Conservation (phyloP, 2,113 vertebrate species). For the Tonatia bakeri region DNA sequence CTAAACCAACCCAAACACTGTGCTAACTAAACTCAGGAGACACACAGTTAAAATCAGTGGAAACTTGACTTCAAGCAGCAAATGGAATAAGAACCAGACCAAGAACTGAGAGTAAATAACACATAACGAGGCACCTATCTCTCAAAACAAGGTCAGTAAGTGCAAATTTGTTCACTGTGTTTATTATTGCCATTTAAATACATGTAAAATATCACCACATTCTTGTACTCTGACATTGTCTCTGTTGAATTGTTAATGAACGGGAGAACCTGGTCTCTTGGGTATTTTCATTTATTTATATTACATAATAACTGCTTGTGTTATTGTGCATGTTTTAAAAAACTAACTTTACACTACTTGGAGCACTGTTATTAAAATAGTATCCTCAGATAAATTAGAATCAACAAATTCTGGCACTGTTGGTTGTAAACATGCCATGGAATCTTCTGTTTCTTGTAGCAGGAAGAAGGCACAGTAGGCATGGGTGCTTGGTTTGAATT, state of each 20-base stretch:
- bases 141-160: too few relatives aligned
- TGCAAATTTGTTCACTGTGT: background rate
- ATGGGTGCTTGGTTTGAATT: accelerated
- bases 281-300: background rate
- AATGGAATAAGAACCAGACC: background rate
- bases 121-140: background rate
- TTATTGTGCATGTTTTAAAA: background rate
- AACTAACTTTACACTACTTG: background rate
- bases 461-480: accelerated
- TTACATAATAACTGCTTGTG: background rate
- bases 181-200: background rate
- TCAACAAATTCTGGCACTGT: background rate
- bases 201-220: too few relatives aligned
- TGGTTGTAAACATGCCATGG: background rate
- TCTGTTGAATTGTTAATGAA: background rate
- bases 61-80: background rate
- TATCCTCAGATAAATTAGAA: background rate
- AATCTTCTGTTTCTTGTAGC: too few relatives aligned
- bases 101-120: background rate
- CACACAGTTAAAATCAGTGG: background rate
- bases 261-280: background rate
- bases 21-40: background rate
- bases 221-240: background rate
- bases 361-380: background rate
- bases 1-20: background rate